These are phyloP conservation scores for Amia ocellicauda DNA, from an alignment of 2,113 vertebrate genomes.

Conservation along the genomic window DNA sequence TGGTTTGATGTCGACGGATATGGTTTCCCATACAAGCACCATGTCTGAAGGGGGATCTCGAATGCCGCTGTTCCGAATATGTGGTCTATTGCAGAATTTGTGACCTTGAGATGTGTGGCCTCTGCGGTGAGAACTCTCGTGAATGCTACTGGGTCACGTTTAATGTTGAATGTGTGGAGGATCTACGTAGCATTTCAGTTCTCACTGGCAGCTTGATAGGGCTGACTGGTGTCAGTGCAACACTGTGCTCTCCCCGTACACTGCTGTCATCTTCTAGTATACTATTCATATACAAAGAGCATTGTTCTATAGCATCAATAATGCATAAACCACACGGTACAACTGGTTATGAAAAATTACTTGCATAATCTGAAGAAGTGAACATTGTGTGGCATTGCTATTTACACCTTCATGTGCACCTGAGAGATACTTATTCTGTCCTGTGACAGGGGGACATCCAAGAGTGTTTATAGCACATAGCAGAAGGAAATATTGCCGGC, in stretches of 20 bases:
- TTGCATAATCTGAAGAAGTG: background rate
- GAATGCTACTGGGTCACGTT: conserved; percentile 49
- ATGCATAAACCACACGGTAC: background rate
- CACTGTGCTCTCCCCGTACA: background rate
- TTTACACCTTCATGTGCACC: no score
- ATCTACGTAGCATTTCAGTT: conserved; percentile 10
- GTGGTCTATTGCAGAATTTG: conserved; percentile 10
- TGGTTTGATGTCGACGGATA: no score
- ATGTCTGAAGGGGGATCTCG: background rate
- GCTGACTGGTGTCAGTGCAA: no score
- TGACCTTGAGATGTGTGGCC: conserved; percentile 35
- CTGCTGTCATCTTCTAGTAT: background rate
- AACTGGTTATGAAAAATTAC: background rate
- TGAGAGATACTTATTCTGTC: no score
- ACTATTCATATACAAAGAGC: background rate
- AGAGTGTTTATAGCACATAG: no score
- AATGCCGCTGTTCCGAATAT: no score
- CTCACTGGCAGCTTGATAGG: background rate
- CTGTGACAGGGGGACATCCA: no score
- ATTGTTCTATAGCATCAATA: background rate
- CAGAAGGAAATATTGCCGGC: no score
- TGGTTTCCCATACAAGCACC: no score
- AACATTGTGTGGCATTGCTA: no score
- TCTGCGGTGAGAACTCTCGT: conserved; percentile 38
- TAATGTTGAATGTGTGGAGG: conserved; percentile 22